These are phyloP conservation scores for Diarsia rubi DNA, from an alignment of 2,888 invertebrate genomes.

Conservation along the genomic window DNA sequence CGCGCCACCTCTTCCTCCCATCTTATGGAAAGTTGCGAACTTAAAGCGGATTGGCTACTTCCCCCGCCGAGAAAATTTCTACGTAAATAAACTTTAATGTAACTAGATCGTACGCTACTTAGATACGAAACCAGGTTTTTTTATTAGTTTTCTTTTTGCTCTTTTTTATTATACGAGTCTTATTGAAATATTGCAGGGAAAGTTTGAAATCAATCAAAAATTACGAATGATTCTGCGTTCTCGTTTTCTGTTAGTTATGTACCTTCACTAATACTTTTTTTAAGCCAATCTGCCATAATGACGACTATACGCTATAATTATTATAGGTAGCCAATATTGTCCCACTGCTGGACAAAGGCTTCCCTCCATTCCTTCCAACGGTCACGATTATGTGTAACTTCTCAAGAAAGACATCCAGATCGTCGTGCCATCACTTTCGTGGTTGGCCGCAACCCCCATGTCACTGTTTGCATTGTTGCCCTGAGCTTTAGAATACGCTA, in stretches of 20 bases:
- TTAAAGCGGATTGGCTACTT: slow-evolving; percentile 59
- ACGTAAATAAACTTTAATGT: slow-evolving; percentile 52
- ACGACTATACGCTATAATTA: no score
- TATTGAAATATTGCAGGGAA: neutral
- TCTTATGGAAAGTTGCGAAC: slow-evolving; percentile 59
- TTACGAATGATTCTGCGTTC: neutral
- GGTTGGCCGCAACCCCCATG: no score
- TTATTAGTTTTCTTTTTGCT: slow-evolving; percentile 16
- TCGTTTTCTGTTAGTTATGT: neutral
- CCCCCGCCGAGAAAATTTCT: slow-evolving; percentile 38
- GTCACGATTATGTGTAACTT: no score
- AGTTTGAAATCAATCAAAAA: neutral
- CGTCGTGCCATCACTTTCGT: no score
- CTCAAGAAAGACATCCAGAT: no score
- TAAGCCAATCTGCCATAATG: no score
- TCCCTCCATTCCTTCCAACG: no score
- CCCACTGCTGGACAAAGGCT: no score
- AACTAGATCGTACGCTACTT: slow-evolving; percentile 41
- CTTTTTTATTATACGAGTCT: neutral
- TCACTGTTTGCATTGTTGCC: no score
- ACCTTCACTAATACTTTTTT: neutral
- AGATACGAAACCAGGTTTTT: slow-evolving; percentile 29
- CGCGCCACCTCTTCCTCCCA: slow-evolving; percentile 24
- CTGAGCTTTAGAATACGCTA: no score
- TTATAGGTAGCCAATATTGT: no score